Percentiles rank a stretch among this genome's conserved stretches.
Conservation (phyloP, 2,888 invertebrate genomes). For the Amblyjoppa proteus region DNA sequence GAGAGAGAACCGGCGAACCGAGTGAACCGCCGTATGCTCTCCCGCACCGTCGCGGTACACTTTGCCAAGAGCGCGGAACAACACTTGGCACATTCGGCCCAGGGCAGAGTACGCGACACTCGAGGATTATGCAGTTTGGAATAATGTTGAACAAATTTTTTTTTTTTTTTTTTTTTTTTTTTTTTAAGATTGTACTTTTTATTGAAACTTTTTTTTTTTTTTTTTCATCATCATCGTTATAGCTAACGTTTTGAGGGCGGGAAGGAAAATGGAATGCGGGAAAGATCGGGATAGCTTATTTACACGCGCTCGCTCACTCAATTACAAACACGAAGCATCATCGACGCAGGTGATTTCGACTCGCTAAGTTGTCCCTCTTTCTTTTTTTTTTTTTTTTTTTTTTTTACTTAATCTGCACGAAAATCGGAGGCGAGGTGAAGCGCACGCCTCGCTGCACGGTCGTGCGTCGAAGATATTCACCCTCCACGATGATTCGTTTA, state of each 20-base stretch:
- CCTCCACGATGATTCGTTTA: constrained; percentile 61
- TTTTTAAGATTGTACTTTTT: constrained; percentile 82
- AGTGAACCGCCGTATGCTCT: constrained; percentile 39
- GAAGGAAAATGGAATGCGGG: constrained; percentile 55
- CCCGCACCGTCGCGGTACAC: constrained; percentile 39
- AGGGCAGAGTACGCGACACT: background rate
- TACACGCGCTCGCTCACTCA: constrained; percentile 79
- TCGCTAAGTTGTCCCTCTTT: constrained; percentile 60
- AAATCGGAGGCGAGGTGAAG: constrained; percentile 27
- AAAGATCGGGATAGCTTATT: constrained; percentile 77
- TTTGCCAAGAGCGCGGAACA: constrained; percentile 56
- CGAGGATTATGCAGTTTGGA: constrained; percentile 23
- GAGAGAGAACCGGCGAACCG: constrained; percentile 30
- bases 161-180: constrained; percentile 66
- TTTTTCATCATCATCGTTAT: constrained; percentile 75
- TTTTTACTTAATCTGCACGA: constrained; percentile 28
- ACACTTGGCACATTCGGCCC: constrained; percentile 21
- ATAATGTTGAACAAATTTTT: constrained; percentile 46
- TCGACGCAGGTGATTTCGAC: constrained; percentile 69
- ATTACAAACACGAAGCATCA: constrained; percentile 66
- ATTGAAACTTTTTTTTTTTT: constrained; percentile 80
- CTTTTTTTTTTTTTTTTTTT: constrained; percentile 60
- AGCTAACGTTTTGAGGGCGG: constrained; percentile 69
- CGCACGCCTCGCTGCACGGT: constrained; percentile 21
- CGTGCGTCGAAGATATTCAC: constrained; percentile 48